Conservation (phyloP, 2,888 invertebrate species). For the Carcina quercana region DNA sequence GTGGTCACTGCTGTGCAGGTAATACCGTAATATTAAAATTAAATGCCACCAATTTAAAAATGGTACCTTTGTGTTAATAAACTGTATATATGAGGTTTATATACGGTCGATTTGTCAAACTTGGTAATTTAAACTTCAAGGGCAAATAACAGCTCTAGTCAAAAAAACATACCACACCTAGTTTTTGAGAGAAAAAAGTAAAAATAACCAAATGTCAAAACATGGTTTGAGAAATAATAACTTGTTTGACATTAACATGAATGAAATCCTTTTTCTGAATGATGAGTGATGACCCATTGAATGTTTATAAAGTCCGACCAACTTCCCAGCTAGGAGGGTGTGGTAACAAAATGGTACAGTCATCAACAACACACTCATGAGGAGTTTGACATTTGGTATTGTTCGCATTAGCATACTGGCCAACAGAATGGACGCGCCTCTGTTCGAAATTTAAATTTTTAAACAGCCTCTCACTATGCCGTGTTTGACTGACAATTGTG, state of each 20-base stretch:
- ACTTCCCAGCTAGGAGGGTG: constrained; percentile 45
- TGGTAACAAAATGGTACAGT: constrained; percentile 58
- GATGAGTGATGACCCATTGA: constrained; percentile 31
- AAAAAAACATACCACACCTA: no score
- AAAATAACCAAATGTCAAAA: no score
- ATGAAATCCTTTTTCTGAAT: constrained; percentile 16
- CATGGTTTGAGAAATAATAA: no score
- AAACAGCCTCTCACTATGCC: constrained; percentile 42
- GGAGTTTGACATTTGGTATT: constrained; percentile 53
- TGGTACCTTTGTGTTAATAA: no score
- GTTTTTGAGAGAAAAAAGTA: no score
- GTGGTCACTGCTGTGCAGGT: no score
- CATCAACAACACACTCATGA: constrained; percentile 51
- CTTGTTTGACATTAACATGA: constrained; percentile 22
- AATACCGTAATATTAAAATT: no score
- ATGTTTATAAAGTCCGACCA: constrained; percentile 32
- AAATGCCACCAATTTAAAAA: no score
- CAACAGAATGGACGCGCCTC: constrained; percentile 38
- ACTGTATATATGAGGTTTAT: no score
- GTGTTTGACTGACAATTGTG: constrained; percentile 9
- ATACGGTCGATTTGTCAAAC: no score
- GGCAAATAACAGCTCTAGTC: no score
- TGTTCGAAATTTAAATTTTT: constrained; percentile 48
- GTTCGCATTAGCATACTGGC: constrained; percentile 61
- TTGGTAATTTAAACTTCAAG: no score